These are phyloP conservation scores for Poeciliopsis prolifica DNA, from an alignment of 2,113 vertebrate genomes.

Conservation along the genomic window DNA sequence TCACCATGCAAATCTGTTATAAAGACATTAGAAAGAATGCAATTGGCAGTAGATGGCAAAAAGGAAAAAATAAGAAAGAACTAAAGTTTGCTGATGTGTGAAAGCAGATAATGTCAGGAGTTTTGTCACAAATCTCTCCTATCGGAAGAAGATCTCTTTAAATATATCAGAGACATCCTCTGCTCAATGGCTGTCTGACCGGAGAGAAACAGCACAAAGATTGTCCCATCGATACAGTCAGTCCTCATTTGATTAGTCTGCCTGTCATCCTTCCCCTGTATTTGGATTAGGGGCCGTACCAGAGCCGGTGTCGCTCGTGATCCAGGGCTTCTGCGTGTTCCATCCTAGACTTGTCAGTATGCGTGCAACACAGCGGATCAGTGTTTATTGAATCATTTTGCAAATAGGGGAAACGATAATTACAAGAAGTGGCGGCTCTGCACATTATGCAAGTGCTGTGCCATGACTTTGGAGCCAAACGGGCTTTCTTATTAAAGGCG, in stretches of 20 bases:
- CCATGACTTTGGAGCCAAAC: slow-evolving; percentile 83
- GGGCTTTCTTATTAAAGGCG: slow-evolving; percentile 79
- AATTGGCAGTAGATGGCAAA: slow-evolving; percentile 45
- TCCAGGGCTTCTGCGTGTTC: slow-evolving; percentile 52
- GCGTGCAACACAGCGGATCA: slow-evolving; percentile 72
- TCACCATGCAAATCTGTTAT: slow-evolving; percentile 25
- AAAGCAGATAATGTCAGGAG: slow-evolving; percentile 65
- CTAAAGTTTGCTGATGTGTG: slow-evolving; percentile 72
- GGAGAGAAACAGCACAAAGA: slow-evolving; percentile 56
- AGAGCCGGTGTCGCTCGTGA: slow-evolving; percentile 41
- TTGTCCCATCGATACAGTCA: slow-evolving; percentile 70
- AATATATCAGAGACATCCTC: slow-evolving; percentile 58
- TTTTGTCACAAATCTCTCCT: slow-evolving; percentile 56
- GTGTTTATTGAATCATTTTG: slow-evolving; percentile 84
- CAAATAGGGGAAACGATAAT: slow-evolving; percentile 83
- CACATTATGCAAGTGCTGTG: slow-evolving; percentile 83
- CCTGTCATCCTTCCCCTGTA: slow-evolving; percentile 51
- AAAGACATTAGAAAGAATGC: slow-evolving; percentile 55
- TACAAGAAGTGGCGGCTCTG: slow-evolving; percentile 78
- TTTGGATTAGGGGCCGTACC: slow-evolving; percentile 65
- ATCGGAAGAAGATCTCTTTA: slow-evolving; percentile 68
- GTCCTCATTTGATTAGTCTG: slow-evolving; percentile 77
- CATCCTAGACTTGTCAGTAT: slow-evolving; percentile 71
- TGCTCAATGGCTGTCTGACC: slow-evolving; percentile 43
- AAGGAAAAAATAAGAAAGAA: slow-evolving; percentile 39